Base-by-base conservation (phyloP, 2,888 invertebrate genomes). In the Chrysina gloriosa region DNA sequence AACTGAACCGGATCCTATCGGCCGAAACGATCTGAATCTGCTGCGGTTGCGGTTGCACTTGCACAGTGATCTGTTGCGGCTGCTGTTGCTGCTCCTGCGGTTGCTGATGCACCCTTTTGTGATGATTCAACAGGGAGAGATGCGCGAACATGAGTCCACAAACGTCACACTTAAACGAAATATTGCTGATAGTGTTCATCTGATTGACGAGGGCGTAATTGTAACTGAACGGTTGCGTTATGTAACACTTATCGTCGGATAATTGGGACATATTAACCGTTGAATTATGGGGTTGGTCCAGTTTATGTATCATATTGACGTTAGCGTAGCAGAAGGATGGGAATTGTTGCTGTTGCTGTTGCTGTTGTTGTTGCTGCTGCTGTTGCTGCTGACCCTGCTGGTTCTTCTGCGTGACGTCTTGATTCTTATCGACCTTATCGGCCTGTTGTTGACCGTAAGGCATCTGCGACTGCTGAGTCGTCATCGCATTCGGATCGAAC, bases 71-170 rank as follows among this genome's bases (percentile, higher is more conserved):
- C 69, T 82, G 81, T 66, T 75, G 72, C 50, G 63, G 69, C 21
- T 72, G 74, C 58, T 79, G 80, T 61, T 80, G 81, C 25, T 72
- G 66, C 48, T 71, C 72, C 6, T 82, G 72, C 66, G 75, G 77
- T 69, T 80, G 79, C 68, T 90, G 89, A 80, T 93, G 93, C 78
- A 92, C 90, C 74, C 93, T 88, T 84, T 94, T 95, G 82, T 94
- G 94, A 77, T 94, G 93, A 84, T 93, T 94, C n/a, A 94, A 84
- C 67, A 94, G 82, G 50, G 92, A 89, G 71, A 94, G 86, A 79
- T 94, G 94, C 0, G 92, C 92, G 81, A 94, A 95, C 87, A 93
- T 93, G 69, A 94, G 85, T 47, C 94, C 94, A 78, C 94, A 94
- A 5, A 94, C 91, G 82, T 95, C 94, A 83, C 94, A 94, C 83